Conservation (phyloP, 2,888 invertebrate genomes). For the Xanthorhoe designata region DNA sequence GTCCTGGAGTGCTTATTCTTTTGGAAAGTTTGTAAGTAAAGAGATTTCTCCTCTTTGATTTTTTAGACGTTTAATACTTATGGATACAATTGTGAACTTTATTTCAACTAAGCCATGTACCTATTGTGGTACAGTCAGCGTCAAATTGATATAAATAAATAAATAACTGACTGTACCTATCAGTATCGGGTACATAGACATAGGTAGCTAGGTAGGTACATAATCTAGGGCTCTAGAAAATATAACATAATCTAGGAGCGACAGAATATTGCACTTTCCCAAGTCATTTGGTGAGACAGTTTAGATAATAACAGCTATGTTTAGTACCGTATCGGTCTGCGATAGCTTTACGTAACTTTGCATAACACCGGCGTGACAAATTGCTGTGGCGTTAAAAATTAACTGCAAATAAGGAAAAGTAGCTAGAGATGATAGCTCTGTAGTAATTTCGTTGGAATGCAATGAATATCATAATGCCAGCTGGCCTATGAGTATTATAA, state of each 20-base stretch:
- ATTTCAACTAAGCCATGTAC: too few relatives aligned
- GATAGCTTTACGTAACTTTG: slow-evolving; percentile 54
- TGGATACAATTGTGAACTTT: too few relatives aligned
- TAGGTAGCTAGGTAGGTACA: background rate
- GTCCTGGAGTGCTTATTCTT: slow-evolving; percentile 13
- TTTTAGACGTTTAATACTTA: too few relatives aligned
- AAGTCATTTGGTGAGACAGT: background rate
- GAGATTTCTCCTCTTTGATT: slow-evolving; percentile 12
- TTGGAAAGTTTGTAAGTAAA: slow-evolving; percentile 17
- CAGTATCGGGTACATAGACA: background rate
- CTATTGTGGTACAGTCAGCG: too few relatives aligned
- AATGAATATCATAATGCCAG: background rate
- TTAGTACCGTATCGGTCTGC: slow-evolving; percentile 42
- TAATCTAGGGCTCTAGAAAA: background rate
- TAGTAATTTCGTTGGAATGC: background rate
- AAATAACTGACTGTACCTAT: too few relatives aligned
- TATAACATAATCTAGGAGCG: slow-evolving; percentile 14
- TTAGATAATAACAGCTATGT: background rate
- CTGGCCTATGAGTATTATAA: too few relatives aligned
- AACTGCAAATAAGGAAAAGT: slow-evolving; percentile 19
- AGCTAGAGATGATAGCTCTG: background rate
- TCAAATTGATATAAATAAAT: too few relatives aligned
- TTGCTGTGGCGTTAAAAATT: slow-evolving; percentile 27
- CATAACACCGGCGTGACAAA: slow-evolving; percentile 53
- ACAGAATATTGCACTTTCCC: slow-evolving; percentile 35